Conservation (phyloP, 2,888 invertebrate genomes). For the Erebia palarica region DNA sequence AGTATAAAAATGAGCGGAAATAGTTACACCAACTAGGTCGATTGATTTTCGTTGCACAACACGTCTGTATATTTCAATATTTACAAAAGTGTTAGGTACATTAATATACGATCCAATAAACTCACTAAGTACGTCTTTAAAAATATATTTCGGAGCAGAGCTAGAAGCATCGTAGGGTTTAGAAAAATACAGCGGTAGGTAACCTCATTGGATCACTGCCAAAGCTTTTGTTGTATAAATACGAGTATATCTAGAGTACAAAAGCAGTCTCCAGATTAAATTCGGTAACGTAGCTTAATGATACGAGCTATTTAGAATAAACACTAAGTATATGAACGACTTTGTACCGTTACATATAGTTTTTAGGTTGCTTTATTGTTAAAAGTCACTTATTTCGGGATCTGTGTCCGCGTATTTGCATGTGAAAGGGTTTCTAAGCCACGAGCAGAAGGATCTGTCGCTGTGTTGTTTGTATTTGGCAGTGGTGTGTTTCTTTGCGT, state of each 20-base stretch:
- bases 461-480: conserved; percentile 87
- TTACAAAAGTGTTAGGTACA: conserved; percentile 54
- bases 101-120: conserved; percentile 45
- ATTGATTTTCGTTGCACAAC: conserved; percentile 55
- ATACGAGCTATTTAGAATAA: conserved; percentile 65
- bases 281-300: conserved; percentile 82
- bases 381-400: conserved; percentile 86
- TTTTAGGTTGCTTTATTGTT: conserved; percentile 46
- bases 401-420: conserved; percentile 89
- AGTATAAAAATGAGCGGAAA: conserved; percentile 77
- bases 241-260: conserved; percentile 76
- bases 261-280: conserved; percentile 84
- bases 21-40: conserved; percentile 48
- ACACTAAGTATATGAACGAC: conserved; percentile 46
- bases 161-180: conserved; percentile 64
- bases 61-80: conserved; percentile 50
- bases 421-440: conserved; percentile 89
- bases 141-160: conserved; percentile 57
- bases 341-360: conserved; percentile 41
- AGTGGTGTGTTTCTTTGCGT: conserved; percentile 79
- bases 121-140: conserved; percentile 46
- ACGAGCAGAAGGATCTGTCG: conserved; percentile 88
- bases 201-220: conserved; percentile 70
- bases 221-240: conserved; percentile 72
- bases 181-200: conserved; percentile 80